Evolutionary conservation across 2,113 vertebrate genomes (phyloP).

Genomic region (Cottus gobio): DNA sequence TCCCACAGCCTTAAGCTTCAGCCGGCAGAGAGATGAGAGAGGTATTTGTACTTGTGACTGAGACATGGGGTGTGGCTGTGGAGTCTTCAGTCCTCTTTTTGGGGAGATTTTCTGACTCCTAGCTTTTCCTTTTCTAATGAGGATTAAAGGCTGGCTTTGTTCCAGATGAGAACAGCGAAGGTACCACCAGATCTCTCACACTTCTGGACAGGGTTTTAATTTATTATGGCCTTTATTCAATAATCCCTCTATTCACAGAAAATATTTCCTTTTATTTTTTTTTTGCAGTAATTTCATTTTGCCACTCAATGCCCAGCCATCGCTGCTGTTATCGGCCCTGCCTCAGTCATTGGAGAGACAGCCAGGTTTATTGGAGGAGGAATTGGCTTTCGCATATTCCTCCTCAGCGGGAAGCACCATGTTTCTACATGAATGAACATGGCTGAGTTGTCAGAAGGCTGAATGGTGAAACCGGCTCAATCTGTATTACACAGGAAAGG

Average conservation of each 20-base stretch:
- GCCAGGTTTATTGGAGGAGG: conserved; percentile 47
- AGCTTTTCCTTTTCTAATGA: conserved; percentile 12
- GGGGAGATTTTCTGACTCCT: conserved; percentile 40
- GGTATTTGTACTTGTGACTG: conserved; percentile 13
- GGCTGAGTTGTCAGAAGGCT: conserved; percentile 72
- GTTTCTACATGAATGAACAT: conserved; percentile 76
- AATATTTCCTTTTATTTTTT: conserved; percentile 3
- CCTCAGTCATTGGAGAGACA: conserved; percentile 17
- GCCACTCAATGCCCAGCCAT: not conserved
- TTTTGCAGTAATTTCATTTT: conserved; percentile 14
- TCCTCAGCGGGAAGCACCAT: conserved; percentile 69
- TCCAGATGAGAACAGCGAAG: conserved; percentile 14
- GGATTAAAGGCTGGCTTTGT: conserved; percentile 13
- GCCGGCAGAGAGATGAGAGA: conserved; percentile 16
- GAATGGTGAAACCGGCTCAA: conserved; percentile 59
- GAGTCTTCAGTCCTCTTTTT: not conserved
- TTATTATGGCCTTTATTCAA: conserved; percentile 42
- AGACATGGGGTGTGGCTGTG: conserved; percentile 48
- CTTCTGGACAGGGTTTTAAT: not conserved
- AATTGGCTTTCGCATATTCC: conserved; percentile 62
- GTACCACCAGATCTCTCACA: conserved; percentile 15
- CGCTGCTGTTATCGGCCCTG: not conserved
- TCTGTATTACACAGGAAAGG: conserved; percentile 48
- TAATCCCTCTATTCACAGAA: conserved; percentile 26
- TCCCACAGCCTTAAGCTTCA: conserved; percentile 21